These are phyloP conservation scores for Apoda limacodes DNA, from an alignment of 2,888 invertebrate genomes.

Conservation along the genomic window DNA sequence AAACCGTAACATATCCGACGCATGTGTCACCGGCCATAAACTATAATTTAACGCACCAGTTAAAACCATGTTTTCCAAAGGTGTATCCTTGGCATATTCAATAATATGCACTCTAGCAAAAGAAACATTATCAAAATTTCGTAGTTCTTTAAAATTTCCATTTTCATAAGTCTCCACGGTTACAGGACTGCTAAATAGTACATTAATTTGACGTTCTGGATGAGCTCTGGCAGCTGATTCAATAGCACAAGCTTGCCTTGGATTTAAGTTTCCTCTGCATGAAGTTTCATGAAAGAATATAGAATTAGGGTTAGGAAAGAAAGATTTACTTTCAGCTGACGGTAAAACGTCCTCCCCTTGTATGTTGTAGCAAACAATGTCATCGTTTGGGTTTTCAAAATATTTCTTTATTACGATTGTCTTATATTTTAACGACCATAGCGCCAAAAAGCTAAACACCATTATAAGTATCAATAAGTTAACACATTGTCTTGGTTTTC, in stretches of 20 bases:
- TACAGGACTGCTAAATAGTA: slow-evolving; percentile 62
- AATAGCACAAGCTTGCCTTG: slow-evolving; percentile 75
- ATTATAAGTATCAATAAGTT: no score
- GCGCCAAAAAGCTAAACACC: no score
- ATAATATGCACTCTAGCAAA: slow-evolving; percentile 59
- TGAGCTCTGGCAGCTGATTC: slow-evolving; percentile 76
- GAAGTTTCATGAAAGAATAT: slow-evolving; percentile 79
- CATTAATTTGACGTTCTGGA: slow-evolving; percentile 65
- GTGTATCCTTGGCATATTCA: slow-evolving; percentile 65
- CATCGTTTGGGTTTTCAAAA: no score
- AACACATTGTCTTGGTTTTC: no score
- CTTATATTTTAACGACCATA: no score
- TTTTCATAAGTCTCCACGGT: slow-evolving; percentile 24
- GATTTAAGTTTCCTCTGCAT: slow-evolving; percentile 60
- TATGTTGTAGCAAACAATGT: slow-evolving; percentile 22
- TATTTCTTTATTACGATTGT: no score
- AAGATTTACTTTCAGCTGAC: slow-evolving; percentile 22
- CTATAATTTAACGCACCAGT: slow-evolving; percentile 59
- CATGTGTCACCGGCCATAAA: slow-evolving; percentile 69
- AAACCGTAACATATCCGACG: slow-evolving; percentile 74
- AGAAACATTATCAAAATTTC: slow-evolving; percentile 57
- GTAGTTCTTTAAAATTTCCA: slow-evolving; percentile 30
- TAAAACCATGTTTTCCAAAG: slow-evolving; percentile 65
- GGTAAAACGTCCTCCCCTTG: slow-evolving; percentile 22
- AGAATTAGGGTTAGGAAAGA: slow-evolving; percentile 39